Conservation (phyloP, 2,797 vertebrate species). For the Denticeps clupeoides region DNA sequence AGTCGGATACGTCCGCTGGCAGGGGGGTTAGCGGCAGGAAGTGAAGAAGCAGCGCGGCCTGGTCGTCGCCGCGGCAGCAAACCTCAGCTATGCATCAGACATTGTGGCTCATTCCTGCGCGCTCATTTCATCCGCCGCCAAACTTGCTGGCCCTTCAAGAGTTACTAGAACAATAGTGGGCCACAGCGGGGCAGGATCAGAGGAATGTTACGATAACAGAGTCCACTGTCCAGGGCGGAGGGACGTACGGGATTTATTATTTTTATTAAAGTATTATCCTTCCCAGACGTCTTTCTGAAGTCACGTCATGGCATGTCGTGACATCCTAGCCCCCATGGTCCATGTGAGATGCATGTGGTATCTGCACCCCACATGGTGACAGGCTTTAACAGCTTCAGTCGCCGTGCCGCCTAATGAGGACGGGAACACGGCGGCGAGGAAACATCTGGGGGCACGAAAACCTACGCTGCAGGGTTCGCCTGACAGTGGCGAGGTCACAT, state of each 20-base stretch:
- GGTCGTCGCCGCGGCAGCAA: conserved; percentile 8
- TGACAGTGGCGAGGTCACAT: too few species aligned
- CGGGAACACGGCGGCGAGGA: conserved; percentile 22
- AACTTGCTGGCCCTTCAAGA: conserved; percentile 8
- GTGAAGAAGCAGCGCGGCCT: conserved; percentile 8
- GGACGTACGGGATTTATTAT: too few species aligned
- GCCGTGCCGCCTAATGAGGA: conserved; percentile 34
- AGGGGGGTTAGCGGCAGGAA: conserved; percentile 5
- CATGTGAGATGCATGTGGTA: conserved; percentile 28
- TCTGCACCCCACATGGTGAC: conserved; percentile 47
- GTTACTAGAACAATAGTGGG: not conserved
- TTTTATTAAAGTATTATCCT: too few species aligned
- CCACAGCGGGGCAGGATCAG: not conserved
- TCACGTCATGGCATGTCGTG: not conserved
- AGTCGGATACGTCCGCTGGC: too few species aligned
- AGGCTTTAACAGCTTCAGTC: conserved; percentile 24
- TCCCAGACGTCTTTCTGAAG: too few species aligned
- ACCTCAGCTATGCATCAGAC: conserved; percentile 15
- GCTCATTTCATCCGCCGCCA: conserved; percentile 5
- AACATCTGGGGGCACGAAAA: conserved; percentile 19
- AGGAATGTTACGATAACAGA: too few species aligned
- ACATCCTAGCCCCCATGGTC: not conserved
- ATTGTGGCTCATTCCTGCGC: not conserved
- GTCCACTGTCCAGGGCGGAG: too few species aligned
- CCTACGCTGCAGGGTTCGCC: too few species aligned